Conservation (phyloP, 1,140 invertebrate genomes). For the Heliconius nattereri region DNA sequence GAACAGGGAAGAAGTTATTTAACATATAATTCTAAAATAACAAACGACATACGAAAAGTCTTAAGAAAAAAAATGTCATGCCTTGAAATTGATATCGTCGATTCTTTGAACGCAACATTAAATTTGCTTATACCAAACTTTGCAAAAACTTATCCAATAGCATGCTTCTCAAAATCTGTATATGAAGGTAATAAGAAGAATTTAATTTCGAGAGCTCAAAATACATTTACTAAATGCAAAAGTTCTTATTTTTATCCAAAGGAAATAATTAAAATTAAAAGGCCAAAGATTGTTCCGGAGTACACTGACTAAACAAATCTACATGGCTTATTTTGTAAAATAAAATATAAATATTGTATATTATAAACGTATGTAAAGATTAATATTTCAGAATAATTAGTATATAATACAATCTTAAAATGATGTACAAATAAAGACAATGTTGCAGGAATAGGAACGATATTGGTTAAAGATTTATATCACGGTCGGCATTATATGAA, state of each 20-base stretch:
- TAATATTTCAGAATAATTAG: not conserved
- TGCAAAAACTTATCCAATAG: constrained; percentile 45
- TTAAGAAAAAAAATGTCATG: constrained; percentile 53
- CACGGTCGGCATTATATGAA: constrained; percentile 58
- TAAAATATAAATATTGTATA: constrained; percentile 24
- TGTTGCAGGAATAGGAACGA: constrained; percentile 55
- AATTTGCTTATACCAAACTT: constrained; percentile 54
- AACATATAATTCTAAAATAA: constrained; percentile 67
- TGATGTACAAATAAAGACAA: not conserved
- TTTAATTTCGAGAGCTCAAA: constrained; percentile 52
- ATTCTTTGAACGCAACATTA: constrained; percentile 53
- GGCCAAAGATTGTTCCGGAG: constrained; percentile 47
- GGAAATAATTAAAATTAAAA: constrained; percentile 40
- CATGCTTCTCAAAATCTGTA: constrained; percentile 52
- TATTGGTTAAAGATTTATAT: constrained; percentile 53
- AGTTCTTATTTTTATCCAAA: constrained; percentile 35
- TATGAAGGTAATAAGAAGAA: constrained; percentile 68
- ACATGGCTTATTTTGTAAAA: constrained; percentile 20
- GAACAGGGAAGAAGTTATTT: constrained; percentile 69
- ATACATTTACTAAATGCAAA: constrained; percentile 41
- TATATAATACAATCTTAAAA: not conserved
- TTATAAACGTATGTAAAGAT: constrained; percentile 12
- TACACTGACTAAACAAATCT: constrained; percentile 41
- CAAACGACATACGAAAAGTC: constrained; percentile 62
- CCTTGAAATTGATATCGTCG: constrained; percentile 54